Evolutionary conservation across 2,797 vertebrate species (phyloP), one percentile per base, ranked within the genome.

Genomic region (Paratrypauchen microcephalus): DNA sequence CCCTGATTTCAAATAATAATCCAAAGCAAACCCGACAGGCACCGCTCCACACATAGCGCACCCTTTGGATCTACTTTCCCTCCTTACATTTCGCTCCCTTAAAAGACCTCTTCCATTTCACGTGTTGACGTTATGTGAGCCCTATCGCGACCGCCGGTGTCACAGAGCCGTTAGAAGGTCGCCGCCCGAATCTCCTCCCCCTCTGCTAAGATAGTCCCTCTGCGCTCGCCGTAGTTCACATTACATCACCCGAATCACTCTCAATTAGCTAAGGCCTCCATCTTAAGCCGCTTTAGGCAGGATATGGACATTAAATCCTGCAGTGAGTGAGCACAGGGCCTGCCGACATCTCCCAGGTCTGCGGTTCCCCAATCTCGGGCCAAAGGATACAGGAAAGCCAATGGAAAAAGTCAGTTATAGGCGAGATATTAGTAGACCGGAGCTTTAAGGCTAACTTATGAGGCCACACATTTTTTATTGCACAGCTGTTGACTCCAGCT

Each of bases 401-500:
- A 80, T 76, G 87, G 85, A 90, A 90, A 45, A 83, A 82, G 62
- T 74, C 62, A 28, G 75, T 73, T 57, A 39, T 76, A 76, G 68
- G 69, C 67, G 72, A 72, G 72, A 83, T 81, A 85, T 87, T 78
- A 84, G 70, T 79, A 77, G 52, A 77, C 80, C 71, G 86, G 58
- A 67, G 70, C 78, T 85, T 87, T 82, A 82, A 86, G 60, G 77
- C 77, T 82, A 85, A 86, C 77, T 86, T 81, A 84, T 79, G 81
- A 88, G 85, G 81, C 86, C 82, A 83, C 86, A 81, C 77, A 45
- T 82, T 66, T 88, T 90, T 90, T 89, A 89, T 87, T 84, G 83
- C 83, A 57, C 84, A 88, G 85, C 85, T 89, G 84, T 86, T 83
- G 68, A 81, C 80, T 86, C 84, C 76, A 77, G 65, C 68, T 68